These are phyloP conservation scores for Liolophura sinensis DNA, from an alignment of 1,140 invertebrate species.

Conservation along the genomic window DNA sequence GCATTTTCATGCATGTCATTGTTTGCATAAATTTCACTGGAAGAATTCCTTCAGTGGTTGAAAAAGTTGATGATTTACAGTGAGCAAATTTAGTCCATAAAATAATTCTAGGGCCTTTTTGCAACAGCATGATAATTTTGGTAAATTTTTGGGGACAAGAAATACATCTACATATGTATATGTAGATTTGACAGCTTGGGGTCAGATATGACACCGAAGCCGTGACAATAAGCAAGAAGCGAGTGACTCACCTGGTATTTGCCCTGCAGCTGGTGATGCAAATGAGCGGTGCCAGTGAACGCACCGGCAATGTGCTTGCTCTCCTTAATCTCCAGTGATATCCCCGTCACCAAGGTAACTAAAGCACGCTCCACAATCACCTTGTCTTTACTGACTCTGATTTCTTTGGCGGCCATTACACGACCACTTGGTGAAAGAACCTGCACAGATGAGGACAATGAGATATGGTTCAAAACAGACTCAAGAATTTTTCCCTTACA, in stretches of 20 bases:
- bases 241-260: constrained; percentile 80
- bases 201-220: no score
- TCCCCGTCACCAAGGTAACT: constrained; percentile 86
- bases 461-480: constrained; percentile 8
- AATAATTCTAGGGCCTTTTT: no score
- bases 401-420: constrained; percentile 87
- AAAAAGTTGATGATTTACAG: no score
- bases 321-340: constrained; percentile 85
- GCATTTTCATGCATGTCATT: no score
- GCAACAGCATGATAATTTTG: no score
- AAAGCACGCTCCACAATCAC: constrained; percentile 80
- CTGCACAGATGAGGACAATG: constrained; percentile 49
- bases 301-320: constrained; percentile 64
- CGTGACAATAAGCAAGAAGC: background rate
- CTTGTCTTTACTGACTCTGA: constrained; percentile 88
- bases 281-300: constrained; percentile 81
- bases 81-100: no score
- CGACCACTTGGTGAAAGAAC: constrained; percentile 88
- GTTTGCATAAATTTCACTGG: no score
- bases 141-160: no score
- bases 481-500: no score
- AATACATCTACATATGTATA: no score
- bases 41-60: no score
- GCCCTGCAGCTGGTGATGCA: constrained; percentile 76
- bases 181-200: no score